A percentile compares a stretch with the other conserved stretches of the same genome.
These are phyloP conservation scores for Chrysaora quinquecirrha DNA, from an alignment of 30 jellyfish, hydroid and myxozoan genomes.

Conservation along the genomic window DNA sequence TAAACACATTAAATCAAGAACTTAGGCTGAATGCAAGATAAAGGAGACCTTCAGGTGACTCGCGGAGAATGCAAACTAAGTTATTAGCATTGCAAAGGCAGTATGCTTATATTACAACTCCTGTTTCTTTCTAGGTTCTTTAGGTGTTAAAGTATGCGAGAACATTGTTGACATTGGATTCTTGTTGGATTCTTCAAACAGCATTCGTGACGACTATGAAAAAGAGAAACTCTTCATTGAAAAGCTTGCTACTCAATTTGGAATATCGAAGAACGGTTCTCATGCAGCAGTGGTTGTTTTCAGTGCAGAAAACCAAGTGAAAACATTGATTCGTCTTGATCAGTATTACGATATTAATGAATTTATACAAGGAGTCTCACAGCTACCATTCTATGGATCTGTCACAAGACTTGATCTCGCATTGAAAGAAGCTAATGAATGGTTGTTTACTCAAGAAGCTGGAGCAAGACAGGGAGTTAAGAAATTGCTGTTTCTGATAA, in stretches of 20 bases:
- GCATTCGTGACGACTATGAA: slow-evolving; percentile 15
- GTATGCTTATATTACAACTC: too few species aligned
- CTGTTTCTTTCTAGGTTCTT: background rate
- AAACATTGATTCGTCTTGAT: slow-evolving; percentile 6
- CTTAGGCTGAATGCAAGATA: too few species aligned
- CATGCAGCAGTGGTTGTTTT: slow-evolving; percentile 60
- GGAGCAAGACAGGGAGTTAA: slow-evolving; percentile 32
- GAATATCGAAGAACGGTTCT: slow-evolving; percentile 29
- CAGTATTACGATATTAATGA: background rate
- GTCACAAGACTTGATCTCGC: slow-evolving; percentile 68
- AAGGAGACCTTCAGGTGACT: too few species aligned
- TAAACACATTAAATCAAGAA: too few species aligned
- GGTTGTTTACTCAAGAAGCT: slow-evolving; percentile 12
- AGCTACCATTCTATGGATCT: slow-evolving; percentile 62
- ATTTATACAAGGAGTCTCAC: slow-evolving; percentile 18
- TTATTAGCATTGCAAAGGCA: too few species aligned
- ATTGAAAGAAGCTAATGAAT: slow-evolving; percentile 36
- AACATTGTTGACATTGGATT: slow-evolving; percentile 39
- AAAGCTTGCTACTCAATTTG: slow-evolving; percentile 31
- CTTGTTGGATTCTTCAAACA: slow-evolving; percentile 55
- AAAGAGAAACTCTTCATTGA: slow-evolving; percentile 38
- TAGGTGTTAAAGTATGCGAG: slow-evolving; percentile 14
- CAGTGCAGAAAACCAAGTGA: slow-evolving; percentile 43
- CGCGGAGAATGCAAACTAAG: too few species aligned
- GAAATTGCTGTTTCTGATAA: slow-evolving; percentile 35